Evolutionary conservation across 2,113 vertebrate species (phyloP).

Genomic region (Tupaia chinensis): DNA sequence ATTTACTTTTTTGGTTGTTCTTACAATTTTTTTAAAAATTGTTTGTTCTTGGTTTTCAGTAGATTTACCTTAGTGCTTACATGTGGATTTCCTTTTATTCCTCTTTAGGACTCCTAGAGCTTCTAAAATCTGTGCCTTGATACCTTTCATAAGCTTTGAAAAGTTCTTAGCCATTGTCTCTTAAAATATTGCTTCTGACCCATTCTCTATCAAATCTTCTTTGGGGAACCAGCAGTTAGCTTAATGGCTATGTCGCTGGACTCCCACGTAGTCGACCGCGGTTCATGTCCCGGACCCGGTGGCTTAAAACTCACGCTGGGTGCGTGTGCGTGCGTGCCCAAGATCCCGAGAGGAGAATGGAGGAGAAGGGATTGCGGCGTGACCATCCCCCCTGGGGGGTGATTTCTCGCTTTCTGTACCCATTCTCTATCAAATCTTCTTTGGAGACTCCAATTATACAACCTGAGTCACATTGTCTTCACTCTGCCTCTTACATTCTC

Average conservation of each 20-base stretch:
- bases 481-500: background rate
- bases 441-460: background rate
- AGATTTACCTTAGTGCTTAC: background rate
- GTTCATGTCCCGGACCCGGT: too few species aligned
- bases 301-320: too few species aligned
- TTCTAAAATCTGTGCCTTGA: background rate
- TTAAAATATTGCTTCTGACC: background rate
- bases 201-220: background rate
- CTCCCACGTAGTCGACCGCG: too few species aligned
- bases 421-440: too few species aligned
- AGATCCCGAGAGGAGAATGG: too few species aligned
- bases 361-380: too few species aligned
- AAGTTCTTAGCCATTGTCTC: background rate
- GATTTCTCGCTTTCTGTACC: too few species aligned
- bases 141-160: background rate
- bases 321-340: too few species aligned
- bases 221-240: background rate
- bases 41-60: constrained; percentile 13
- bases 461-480: background rate
- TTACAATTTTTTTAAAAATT: background rate
- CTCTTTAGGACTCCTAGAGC: background rate
- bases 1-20: background rate
- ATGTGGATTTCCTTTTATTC: background rate
- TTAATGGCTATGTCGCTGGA: too few species aligned
- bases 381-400: too few species aligned